Conservation (phyloP, 2,888 invertebrate genomes). For the Alloscopus bannaensis region DNA sequence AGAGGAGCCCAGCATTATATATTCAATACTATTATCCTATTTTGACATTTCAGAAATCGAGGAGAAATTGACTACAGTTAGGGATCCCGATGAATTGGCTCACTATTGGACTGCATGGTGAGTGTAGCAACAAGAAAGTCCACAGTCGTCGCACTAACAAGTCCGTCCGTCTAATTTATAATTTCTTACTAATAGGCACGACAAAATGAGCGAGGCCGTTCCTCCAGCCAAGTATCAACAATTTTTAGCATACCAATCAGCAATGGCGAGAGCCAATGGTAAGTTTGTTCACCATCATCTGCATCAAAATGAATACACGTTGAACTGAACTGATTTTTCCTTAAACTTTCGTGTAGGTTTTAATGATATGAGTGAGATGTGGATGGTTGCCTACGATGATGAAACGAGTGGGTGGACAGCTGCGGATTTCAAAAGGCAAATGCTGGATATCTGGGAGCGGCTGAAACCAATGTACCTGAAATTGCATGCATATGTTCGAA, state of each 20-base stretch:
- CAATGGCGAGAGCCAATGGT: constrained; percentile 74
- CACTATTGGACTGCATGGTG: constrained; percentile 73
- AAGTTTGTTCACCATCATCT: no score
- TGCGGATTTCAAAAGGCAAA: constrained; percentile 76
- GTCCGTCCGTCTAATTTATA: neutral
- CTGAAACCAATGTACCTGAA: constrained; percentile 87
- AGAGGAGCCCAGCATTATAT: no score
- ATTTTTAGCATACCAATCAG: constrained; percentile 76
- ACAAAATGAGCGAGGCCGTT: constrained; percentile 67
- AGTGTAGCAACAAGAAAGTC: neutral
- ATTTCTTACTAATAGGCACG: constrained; percentile 70
- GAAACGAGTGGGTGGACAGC: constrained; percentile 71
- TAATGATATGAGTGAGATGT: constrained; percentile 90
- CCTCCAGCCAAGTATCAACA: constrained; percentile 74
- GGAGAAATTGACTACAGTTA: constrained; percentile 61
- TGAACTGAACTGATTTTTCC: no score
- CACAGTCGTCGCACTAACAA: constrained; percentile 22
- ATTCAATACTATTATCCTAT: no score
- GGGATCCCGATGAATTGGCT: constrained; percentile 73
- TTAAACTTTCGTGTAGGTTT: constrained; percentile 86
- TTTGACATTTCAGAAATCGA: constrained; percentile 68
- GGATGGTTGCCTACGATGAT: constrained; percentile 89
- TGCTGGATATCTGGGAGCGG: constrained; percentile 79
- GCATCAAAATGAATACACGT: no score
- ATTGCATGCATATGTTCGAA: constrained; percentile 87